Evolutionary conservation across 2,888 invertebrate species (phyloP), one percentile per base, ranked within the genome.

Genomic region (Epinotia brunnichana): DNA sequence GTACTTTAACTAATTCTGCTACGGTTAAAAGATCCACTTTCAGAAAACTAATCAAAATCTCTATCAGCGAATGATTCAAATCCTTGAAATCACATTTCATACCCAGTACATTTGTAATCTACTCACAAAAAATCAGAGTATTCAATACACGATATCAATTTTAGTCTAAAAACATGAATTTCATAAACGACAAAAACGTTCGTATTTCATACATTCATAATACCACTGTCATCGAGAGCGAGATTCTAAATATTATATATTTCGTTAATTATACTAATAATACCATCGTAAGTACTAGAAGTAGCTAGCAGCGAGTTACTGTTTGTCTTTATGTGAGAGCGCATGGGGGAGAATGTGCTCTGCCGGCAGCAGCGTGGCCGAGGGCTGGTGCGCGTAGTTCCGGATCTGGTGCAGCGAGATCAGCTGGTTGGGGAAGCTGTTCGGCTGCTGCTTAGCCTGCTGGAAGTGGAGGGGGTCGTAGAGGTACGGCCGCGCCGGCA

Each of bases 361-460:
- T 73, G 95, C 94, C 75, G 95, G 94, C 94, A 96, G 95, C 62
- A 96, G 91, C 73, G 96, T 95, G 53, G 95, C 94, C 77, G 97
- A 96, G 75, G 98, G 98, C 86, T 98, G 98, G 87, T 98, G 98
- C 76, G 98, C 97, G 91, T 98, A 99, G 91, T 98, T 98, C 90
- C 98, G 95, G 85, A 99, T 99, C 94, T 99, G 98, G 91, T 99
- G 98, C 79, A 99, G 94, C 80, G 98, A 98, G 90, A 98, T 98
- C 91, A 98, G 94, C 90, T 98, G 98, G 89, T 98, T 98, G 74
- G 98, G 98, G 90, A 98, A 98, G 73, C 96, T 95, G 77, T 95
- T 94, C 1, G 95, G 94, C 83, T 93, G 93, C 83, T 93, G 94
- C 81, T 95, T 95, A 75, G 90, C 90, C 87, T 96, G 96, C 85